Evolutionary conservation across 2,797 vertebrate species (phyloP).

Genomic region (Parambassis ranga): DNA sequence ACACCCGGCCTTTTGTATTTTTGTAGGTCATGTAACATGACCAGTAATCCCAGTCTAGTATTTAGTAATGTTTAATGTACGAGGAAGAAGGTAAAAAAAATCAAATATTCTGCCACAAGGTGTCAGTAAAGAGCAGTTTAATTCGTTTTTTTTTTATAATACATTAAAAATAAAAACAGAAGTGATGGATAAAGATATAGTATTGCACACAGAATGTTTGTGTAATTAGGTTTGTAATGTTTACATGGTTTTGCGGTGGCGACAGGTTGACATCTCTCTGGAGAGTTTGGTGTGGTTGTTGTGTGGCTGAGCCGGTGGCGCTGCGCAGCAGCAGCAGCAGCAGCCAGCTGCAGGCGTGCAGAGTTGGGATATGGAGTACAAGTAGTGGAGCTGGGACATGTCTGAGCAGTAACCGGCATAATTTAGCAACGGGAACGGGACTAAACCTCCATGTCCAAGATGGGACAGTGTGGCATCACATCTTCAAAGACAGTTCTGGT

Average conservation of each 20-base stretch:
- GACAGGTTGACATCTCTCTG: too few species aligned
- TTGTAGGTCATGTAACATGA: neutral
- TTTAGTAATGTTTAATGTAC: slow-evolving; percentile 1
- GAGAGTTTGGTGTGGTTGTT: neutral
- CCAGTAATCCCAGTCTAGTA: neutral
- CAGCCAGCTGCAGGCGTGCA: too few species aligned
- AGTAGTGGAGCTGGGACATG: slow-evolving; percentile 34
- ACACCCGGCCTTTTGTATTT: neutral
- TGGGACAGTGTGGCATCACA: slow-evolving; percentile 94
- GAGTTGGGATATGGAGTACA: slow-evolving; percentile 19
- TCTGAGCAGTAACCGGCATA: slow-evolving; percentile 25
- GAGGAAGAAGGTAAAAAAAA: neutral
- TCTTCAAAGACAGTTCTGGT: slow-evolving; percentile 96
- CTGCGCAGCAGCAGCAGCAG: too few species aligned
- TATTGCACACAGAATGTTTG: neutral
- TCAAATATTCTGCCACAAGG: slow-evolving; percentile 21
- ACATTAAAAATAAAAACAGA: neutral
- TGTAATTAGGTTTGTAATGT: neutral
- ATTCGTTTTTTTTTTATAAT: neutral
- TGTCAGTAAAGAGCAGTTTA: slow-evolving; percentile 2
- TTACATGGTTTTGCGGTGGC: accelerated
- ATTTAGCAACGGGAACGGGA: neutral
- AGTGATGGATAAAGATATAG: neutral
- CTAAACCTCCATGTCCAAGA: slow-evolving; percentile 47
- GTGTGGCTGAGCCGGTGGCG: slow-evolving; percentile 30